Evolutionary conservation across 1,140 invertebrate species (phyloP).

Genomic region (Diploscapter pachys): DNA sequence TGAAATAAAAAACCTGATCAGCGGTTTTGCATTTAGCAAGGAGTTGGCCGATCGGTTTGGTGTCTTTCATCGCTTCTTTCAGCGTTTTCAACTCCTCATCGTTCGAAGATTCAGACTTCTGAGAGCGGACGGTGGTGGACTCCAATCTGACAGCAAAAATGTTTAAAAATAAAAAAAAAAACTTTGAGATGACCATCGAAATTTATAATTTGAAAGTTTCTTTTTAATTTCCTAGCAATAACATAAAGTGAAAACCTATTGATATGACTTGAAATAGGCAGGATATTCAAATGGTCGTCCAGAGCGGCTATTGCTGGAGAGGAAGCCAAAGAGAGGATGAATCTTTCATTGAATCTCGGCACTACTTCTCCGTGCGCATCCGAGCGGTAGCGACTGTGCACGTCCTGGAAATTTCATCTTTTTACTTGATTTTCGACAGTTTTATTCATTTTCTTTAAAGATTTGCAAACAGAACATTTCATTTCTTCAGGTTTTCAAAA

Average conservation of each 20-base stretch:
- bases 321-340: constrained; percentile 82
- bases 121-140: constrained; percentile 6
- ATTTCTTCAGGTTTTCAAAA: too few species aligned
- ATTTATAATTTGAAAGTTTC: constrained; percentile 22
- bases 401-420: constrained; percentile 68
- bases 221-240: constrained; percentile 63
- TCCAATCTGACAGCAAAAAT: constrained; percentile 3
- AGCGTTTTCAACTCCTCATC: constrained; percentile 69
- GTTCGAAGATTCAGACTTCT: constrained; percentile 54
- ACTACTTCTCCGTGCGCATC: constrained; percentile 88
- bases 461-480: too few species aligned
- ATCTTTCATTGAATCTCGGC: constrained; percentile 91
- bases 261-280: constrained; percentile 83
- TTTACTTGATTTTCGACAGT: too few species aligned
- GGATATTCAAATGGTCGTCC: constrained; percentile 84
- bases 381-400: constrained; percentile 88
- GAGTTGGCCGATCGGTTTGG: constrained; percentile 83
- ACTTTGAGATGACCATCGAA: background rate
- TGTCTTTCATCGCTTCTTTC: constrained; percentile 77
- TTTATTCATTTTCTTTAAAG: too few species aligned
- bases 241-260: constrained; percentile 69
- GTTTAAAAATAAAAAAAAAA: too few species aligned
- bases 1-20: constrained; percentile 71
- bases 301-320: constrained; percentile 84
- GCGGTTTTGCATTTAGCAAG: constrained; percentile 85